Percentiles rank a stretch among this genome's conserved stretches.
phyloP scores from a whole-genome alignment of 2,113 vertebrate genomes.

The Telmatochromis brachygnathus region DNA sequence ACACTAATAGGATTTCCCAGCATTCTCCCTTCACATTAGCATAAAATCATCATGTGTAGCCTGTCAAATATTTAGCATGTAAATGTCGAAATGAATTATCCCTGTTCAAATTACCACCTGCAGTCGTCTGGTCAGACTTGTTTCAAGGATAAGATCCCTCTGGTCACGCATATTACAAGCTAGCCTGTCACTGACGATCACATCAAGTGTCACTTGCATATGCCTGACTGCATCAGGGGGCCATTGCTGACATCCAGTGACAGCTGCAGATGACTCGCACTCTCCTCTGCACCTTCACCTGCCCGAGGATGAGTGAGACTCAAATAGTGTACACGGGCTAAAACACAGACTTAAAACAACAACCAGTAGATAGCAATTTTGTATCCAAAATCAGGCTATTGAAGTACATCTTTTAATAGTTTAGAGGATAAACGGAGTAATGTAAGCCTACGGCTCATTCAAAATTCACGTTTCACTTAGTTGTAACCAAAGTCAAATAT shows the following conservation, averaged over 20 bases:
- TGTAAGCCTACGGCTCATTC: neutral
- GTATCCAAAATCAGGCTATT: neutral
- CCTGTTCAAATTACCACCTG: neutral
- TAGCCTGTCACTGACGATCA: conserved; percentile 2
- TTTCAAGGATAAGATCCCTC: conserved; percentile 14
- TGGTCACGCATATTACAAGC: neutral
- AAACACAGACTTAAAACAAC: neutral
- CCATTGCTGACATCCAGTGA: neutral
- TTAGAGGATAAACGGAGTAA: neutral
- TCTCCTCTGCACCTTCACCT: neutral
- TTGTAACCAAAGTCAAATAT: conserved; percentile 22
- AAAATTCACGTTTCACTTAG: neutral
- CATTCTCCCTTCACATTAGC: neutral
- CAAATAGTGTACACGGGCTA: neutral
- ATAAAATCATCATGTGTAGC: neutral
- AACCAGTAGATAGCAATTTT: neutral
- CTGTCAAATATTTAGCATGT: neutral
- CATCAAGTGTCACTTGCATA: conserved; percentile 46
- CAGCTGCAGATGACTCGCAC: conserved; percentile 36
- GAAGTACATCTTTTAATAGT: neutral
- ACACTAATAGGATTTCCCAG: neutral
- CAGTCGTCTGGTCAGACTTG: neutral
- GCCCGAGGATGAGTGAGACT: neutral
- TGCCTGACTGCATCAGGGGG: conserved; percentile 7
- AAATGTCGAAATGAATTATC: neutral